Conservation (phyloP, 1,140 invertebrate genomes). For the Ceratosolen solmsi region DNA sequence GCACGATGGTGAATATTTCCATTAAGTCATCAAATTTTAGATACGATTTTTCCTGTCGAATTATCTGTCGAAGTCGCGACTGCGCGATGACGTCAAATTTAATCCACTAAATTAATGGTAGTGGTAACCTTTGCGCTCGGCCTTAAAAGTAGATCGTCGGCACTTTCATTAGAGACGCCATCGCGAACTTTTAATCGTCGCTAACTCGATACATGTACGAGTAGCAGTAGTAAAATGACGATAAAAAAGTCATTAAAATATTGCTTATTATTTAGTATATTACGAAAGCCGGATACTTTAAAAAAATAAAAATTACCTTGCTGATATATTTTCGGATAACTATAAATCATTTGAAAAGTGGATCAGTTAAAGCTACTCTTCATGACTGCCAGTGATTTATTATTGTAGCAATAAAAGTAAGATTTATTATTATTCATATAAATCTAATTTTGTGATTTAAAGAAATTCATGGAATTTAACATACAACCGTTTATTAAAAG, state of each 20-base stretch:
- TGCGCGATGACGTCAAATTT: conserved; percentile 21
- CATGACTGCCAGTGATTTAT: too few species aligned
- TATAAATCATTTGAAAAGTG: neutral
- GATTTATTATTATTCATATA: too few species aligned
- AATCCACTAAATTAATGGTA: conserved; percentile 33
- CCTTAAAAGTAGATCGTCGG: conserved; percentile 25
- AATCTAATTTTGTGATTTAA: too few species aligned
- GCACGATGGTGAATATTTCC: neutral
- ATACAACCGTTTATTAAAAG: too few species aligned
- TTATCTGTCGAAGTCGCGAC: neutral
- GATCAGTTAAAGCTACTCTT: too few species aligned
- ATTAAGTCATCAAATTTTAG: conserved; percentile 24
- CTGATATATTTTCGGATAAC: neutral
- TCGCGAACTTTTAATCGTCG: conserved; percentile 34
- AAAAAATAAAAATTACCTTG: neutral
- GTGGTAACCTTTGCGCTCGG: conserved; percentile 15
- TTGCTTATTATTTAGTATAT: conserved; percentile 4
- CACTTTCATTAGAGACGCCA: conserved; percentile 33
- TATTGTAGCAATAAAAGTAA: too few species aligned
- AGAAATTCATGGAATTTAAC: too few species aligned
- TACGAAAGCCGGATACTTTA: too few species aligned
- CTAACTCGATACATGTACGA: conserved; percentile 19
- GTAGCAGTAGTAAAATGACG: neutral
- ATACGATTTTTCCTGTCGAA: neutral
- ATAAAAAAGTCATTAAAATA: conserved; percentile 4